Evolutionary conservation across 2,888 invertebrate species (phyloP).

Genomic region (Tubulanus polymorphus): DNA sequence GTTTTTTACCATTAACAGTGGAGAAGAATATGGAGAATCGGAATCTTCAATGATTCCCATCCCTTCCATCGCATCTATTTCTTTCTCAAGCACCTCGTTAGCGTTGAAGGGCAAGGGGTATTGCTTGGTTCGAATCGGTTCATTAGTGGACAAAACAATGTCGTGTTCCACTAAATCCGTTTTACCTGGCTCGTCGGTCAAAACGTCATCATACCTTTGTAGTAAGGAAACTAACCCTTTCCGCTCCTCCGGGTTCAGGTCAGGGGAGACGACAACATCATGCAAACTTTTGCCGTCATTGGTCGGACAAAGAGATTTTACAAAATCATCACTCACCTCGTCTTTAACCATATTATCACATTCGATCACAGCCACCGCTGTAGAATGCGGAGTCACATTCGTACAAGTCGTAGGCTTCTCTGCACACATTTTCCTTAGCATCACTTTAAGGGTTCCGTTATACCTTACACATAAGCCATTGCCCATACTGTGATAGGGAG

Average conservation of each 20-base stretch:
- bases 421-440: slow-evolving; percentile 12
- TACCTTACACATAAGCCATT: slow-evolving; percentile 20
- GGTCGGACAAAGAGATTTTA: no score
- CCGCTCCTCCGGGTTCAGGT: slow-evolving; percentile 1
- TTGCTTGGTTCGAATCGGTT: slow-evolving; percentile 4
- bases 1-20: slow-evolving; percentile 21
- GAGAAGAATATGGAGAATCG: slow-evolving; percentile 20
- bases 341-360: no score
- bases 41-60: slow-evolving; percentile 21
- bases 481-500: slow-evolving; percentile 17
- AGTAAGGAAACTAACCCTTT: neutral
- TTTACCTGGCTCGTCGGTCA: slow-evolving; percentile 10
- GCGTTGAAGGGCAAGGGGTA: slow-evolving; percentile 19
- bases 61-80: slow-evolving; percentile 20
- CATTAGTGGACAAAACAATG: slow-evolving; percentile 5
- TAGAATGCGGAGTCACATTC: slow-evolving; percentile 13
- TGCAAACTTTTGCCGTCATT: neutral
- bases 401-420: slow-evolving; percentile 21
- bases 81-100: slow-evolving; percentile 12
- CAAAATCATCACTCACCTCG: no score
- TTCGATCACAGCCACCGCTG: no score
- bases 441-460: slow-evolving; percentile 16
- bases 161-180: slow-evolving; percentile 6
- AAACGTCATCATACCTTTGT: neutral
- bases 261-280: neutral